Percentiles rank a stretch among this genome's conserved stretches.
Evolutionary conservation across 2,113 vertebrate species (phyloP).

Genomic region (Hemichromis elongatus): DNA sequence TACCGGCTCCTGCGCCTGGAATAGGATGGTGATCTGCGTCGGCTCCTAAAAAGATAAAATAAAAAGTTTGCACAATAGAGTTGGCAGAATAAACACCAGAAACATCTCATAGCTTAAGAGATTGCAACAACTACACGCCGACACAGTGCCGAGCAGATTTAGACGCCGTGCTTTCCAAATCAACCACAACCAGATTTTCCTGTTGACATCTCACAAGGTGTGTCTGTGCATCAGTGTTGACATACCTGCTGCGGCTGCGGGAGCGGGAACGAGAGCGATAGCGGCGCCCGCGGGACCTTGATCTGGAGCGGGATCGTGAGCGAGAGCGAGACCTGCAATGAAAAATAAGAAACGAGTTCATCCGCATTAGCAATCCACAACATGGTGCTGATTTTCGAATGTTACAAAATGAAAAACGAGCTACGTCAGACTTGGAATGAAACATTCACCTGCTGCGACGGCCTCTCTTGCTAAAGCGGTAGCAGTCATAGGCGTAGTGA

Average conservation of each 20-base stretch:
- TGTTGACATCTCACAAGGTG: neutral
- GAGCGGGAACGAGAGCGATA: slow-evolving; percentile 73
- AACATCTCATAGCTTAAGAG: neutral
- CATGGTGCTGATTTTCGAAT: fast-evolving
- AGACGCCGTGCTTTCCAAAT: neutral
- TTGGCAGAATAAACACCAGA: neutral
- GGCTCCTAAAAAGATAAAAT: slow-evolving; percentile 26
- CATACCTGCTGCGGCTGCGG: slow-evolving; percentile 67
- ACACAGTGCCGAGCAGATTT: neutral
- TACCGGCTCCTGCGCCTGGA: slow-evolving; percentile 76
- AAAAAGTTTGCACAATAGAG: neutral
- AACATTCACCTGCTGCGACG: slow-evolving; percentile 71
- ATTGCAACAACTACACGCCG: fast-evolving
- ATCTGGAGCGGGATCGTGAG: slow-evolving; percentile 70
- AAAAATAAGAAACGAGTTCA: neutral
- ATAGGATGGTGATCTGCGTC: slow-evolving; percentile 74
- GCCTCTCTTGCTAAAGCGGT: slow-evolving; percentile 77
- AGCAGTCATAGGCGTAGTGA: slow-evolving; percentile 82
- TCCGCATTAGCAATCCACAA: fast-evolving
- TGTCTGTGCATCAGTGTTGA: fast-evolving
- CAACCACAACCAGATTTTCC: neutral
- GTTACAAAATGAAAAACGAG: neutral
- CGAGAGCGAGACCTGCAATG: slow-evolving; percentile 54
- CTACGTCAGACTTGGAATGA: neutral
- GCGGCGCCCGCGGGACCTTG: slow-evolving; percentile 73